These are phyloP conservation scores for Agriopis marginaria DNA, from an alignment of 2,888 invertebrate genomes.

Conservation along the genomic window DNA sequence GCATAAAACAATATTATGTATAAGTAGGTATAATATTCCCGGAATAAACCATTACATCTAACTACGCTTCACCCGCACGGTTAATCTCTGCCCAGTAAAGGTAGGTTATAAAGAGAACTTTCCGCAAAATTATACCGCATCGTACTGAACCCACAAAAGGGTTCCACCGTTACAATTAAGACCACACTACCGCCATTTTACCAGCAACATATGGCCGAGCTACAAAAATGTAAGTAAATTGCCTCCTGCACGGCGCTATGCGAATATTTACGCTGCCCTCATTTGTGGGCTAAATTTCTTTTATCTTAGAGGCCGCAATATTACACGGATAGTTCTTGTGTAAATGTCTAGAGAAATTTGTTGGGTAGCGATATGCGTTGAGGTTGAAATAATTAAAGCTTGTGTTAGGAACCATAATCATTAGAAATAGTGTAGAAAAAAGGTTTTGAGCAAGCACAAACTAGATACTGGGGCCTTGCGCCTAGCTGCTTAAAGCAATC, in stretches of 20 bases:
- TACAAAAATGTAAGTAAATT: constrained; percentile 59
- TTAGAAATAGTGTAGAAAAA: background rate
- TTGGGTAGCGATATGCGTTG: constrained; percentile 17
- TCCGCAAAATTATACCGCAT: constrained; percentile 57
- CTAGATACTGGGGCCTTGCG: background rate
- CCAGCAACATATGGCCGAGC: constrained; percentile 56
- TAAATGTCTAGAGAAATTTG: constrained; percentile 20
- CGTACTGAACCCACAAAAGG: constrained; percentile 55
- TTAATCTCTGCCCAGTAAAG: constrained; percentile 43
- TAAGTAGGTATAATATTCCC: constrained; percentile 2
- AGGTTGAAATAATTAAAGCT: constrained; percentile 8
- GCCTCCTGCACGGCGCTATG: constrained; percentile 41
- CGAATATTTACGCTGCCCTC: constrained; percentile 49
- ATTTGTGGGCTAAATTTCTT: constrained; percentile 48
- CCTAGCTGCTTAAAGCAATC: no score
- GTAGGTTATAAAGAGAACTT: constrained; percentile 51
- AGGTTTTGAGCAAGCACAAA: background rate
- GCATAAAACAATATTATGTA: background rate
- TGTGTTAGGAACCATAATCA: background rate
- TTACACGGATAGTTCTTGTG: constrained; percentile 36
- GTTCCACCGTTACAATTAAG: constrained; percentile 61
- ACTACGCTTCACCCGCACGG: constrained; percentile 34
- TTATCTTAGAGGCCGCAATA: constrained; percentile 34
- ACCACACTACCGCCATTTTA: constrained; percentile 47
- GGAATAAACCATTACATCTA: constrained; percentile 33